Evolutionary conservation across 2,888 invertebrate genomes (phyloP).

Genomic region (Polylopha cassiicola): DNA sequence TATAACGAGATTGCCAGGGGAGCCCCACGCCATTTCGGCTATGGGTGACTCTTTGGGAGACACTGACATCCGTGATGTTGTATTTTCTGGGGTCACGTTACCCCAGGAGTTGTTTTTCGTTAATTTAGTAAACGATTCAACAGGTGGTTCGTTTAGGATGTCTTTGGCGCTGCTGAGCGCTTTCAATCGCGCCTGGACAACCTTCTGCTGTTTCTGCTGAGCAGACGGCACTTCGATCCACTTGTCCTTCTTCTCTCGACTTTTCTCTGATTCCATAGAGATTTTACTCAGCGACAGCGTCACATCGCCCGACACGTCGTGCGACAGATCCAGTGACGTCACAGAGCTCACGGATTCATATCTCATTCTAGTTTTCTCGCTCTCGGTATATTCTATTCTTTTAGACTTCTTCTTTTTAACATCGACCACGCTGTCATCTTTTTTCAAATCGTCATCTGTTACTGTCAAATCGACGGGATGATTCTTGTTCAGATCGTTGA

Average conservation of each 20-base stretch:
- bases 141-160: conserved; percentile 52
- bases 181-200: conserved; percentile 68
- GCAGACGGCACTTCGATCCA: conserved; percentile 69
- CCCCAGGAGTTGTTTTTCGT: conserved; percentile 49
- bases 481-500: conserved; percentile 57
- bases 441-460: conserved; percentile 70
- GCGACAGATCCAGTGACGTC: conserved; percentile 58
- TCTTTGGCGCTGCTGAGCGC: conserved; percentile 61
- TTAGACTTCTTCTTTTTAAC: conserved; percentile 52
- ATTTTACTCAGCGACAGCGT: conserved; percentile 58
- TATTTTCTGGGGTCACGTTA: conserved; percentile 36
- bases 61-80: conserved; percentile 49
- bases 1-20: conserved; percentile 56
- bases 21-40: conserved; percentile 43
- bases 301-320: conserved; percentile 58
- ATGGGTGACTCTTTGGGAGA: conserved; percentile 54
- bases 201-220: conserved; percentile 66
- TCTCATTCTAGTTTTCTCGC: conserved; percentile 61
- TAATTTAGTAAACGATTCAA: conserved; percentile 58
- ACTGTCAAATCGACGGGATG: conserved; percentile 67
- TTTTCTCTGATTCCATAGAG: conserved; percentile 48
- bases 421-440: conserved; percentile 56
- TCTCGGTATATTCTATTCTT: conserved; percentile 67
- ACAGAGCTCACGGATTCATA: conserved; percentile 65
- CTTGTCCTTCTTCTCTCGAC: conserved; percentile 47